These are phyloP conservation scores for Drosophila ochracea DNA, from an alignment of 2,888 invertebrate species.

Conservation along the genomic window DNA sequence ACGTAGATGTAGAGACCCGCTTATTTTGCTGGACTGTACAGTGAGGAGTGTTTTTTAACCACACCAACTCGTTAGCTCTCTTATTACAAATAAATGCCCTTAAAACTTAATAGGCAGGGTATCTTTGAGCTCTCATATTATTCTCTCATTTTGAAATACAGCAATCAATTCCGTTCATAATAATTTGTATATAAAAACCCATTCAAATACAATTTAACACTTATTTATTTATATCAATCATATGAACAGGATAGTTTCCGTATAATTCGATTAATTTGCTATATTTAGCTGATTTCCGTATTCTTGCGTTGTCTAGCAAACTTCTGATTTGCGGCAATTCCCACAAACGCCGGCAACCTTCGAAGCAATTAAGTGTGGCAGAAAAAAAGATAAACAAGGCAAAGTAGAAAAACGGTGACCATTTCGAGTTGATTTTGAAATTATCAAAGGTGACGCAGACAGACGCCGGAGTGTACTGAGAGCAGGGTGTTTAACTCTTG, in stretches of 20 bases:
- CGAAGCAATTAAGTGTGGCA: slow-evolving; percentile 53
- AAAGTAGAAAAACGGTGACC: slow-evolving; percentile 7
- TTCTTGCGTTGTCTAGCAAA: slow-evolving; percentile 6
- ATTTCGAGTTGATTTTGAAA: slow-evolving; percentile 28
- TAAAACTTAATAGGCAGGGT: not conserved
- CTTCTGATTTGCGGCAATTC: slow-evolving; percentile 21
- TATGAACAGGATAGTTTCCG: slow-evolving; percentile 30
- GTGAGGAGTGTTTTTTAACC: not conserved
- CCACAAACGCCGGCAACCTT: slow-evolving; percentile 53
- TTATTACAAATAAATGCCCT: too few relatives aligned
- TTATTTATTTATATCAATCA: slow-evolving; percentile 3
- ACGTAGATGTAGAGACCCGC: slow-evolving; percentile 8
- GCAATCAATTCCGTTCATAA: not conserved
- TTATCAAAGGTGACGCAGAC: slow-evolving; percentile 35
- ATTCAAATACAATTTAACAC: slow-evolving; percentile 25
- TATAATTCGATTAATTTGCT: slow-evolving; percentile 5
- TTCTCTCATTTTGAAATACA: not conserved
- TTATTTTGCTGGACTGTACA: slow-evolving; percentile 10
- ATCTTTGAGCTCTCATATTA: not conserved
- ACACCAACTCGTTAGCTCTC: too few relatives aligned
- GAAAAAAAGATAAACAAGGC: slow-evolving; percentile 39
- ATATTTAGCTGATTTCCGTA: slow-evolving; percentile 27
- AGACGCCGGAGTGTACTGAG: not conserved
- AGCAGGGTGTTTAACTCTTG: slow-evolving; percentile 18
- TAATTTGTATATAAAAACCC: not conserved